These are phyloP conservation scores for Nyctibius bracteatus DNA, from an alignment of 2,113 vertebrate species.

Conservation along the genomic window DNA sequence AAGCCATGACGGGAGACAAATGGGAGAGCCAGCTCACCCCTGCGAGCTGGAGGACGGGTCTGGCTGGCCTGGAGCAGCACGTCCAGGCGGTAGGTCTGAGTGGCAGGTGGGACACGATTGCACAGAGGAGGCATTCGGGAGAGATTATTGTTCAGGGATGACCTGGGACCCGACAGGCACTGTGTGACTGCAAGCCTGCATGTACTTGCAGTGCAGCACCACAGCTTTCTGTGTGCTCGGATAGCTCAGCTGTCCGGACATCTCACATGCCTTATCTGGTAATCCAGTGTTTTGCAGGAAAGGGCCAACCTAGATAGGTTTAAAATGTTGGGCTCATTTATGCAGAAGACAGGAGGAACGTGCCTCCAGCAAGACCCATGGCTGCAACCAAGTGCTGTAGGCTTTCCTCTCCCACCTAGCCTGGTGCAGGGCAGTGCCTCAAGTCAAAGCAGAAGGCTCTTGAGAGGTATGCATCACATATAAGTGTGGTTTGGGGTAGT, in stretches of 20 bases:
- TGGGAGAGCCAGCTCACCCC: background rate
- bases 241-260: background rate
- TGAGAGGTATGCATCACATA: background rate
- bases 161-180: background rate
- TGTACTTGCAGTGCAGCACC: background rate
- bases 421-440: background rate
- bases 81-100: background rate
- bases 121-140: background rate
- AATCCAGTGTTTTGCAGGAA: background rate
- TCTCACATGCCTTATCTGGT: background rate
- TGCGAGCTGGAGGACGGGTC: accelerated
- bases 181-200: background rate
- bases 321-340: background rate
- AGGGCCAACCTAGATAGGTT: background rate
- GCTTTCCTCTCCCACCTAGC: background rate
- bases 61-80: background rate
- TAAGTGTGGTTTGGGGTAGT: background rate
- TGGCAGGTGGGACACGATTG: background rate
- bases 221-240: accelerated
- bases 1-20: background rate
- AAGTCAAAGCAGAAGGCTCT: background rate
- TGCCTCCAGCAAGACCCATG: background rate
- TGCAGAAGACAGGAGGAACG: background rate
- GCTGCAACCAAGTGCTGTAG: background rate
- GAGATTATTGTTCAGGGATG: background rate